Base-by-base conservation (phyloP, 2,113 vertebrate genomes). In the Centropristis striata region DNA sequence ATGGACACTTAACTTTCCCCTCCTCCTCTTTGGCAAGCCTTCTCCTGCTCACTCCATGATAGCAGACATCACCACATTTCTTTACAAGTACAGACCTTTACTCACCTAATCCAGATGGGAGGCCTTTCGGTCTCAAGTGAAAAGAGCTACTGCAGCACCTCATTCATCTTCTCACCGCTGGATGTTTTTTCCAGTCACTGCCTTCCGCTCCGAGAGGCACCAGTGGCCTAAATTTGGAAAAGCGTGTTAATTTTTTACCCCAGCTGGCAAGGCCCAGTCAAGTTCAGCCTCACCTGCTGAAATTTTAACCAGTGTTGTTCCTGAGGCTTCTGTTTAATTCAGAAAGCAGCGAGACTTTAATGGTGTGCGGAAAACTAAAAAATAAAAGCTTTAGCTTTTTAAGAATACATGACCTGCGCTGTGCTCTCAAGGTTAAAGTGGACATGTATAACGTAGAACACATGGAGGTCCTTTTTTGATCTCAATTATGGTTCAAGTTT, bases 271-370 rank as follows among this genome's bases (percentile, higher is more conserved):
- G 32, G 72, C 74, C 60, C 41, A 66, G 57, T 80, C 76, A 76
- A 77, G 84, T 80, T 78, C 25, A 81, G 75, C 58, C 49, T 79
- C 63, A 76, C 67, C 71, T 87, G 74, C 90, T 94, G 61, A 91
- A 80, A 92, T 64, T 88, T 90, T 90, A 82, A 91, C 54, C 78
- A 76, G 72, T 79, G 50, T 83, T 79, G 64, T 81, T 78, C 54
- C 44, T 72, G 58, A 79, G 69, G 76, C 81, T 88, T 75, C 58
- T 92, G 80, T 90, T 92, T 92, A 84, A 92, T 91, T 90, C 77
- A 88, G 70, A 80, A 71, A 75, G 73, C 53, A 64, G 71, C 20
- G 21, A 78, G 64, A 44, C 39, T 72, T 77, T 72, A 84, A 80
- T 76, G 49, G 71, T 65, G 12, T 21, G 51, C 18, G 71, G 36